Percentiles rank a stretch among this genome's conserved stretches.
Evolutionary conservation across 2,888 invertebrate species (phyloP).

Genomic region (Amblyjoppa proteus): DNA sequence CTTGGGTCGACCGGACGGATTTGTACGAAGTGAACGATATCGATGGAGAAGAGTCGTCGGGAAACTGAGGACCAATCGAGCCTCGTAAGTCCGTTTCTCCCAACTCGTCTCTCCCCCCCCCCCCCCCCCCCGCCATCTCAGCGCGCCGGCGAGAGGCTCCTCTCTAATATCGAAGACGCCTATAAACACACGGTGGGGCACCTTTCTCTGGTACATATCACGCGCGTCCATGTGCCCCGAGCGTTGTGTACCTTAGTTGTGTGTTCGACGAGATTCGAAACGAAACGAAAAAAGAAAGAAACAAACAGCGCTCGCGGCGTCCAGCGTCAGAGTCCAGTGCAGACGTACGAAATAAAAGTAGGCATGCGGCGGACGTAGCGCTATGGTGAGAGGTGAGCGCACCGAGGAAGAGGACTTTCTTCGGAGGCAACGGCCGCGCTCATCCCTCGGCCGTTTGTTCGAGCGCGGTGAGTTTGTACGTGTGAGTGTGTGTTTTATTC

Average conservation of each 20-base stretch:
- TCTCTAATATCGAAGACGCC: conserved; percentile 81
- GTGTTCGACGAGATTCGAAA: conserved; percentile 37
- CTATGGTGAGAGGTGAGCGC: conserved; percentile 68
- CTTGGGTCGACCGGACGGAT: conserved; percentile 66
- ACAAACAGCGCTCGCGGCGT: conserved; percentile 30
- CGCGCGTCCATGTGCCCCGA: conserved; percentile 27
- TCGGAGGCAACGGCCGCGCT: conserved; percentile 66
- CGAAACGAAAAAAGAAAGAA: conserved; percentile 21
- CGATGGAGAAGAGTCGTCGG: conserved; percentile 77
- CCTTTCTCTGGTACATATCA: conserved; percentile 78
- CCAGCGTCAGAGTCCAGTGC: conserved; percentile 8
- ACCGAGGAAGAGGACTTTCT: conserved; percentile 73
- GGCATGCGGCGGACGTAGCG: conserved; percentile 24
- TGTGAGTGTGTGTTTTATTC: conserved; percentile 41
- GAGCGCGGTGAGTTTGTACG: conserved; percentile 33
- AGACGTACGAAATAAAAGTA: conserved; percentile 16
- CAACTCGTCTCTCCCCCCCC: conserved; percentile 77
- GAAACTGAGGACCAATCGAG: conserved; percentile 81
- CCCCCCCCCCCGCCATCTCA: conserved; percentile 76
- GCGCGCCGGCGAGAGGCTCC: conserved; percentile 77
- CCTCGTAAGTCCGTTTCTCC: conserved; percentile 75
- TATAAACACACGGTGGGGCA: conserved; percentile 72
- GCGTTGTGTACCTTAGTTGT: background rate
- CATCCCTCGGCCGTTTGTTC: conserved; percentile 68
- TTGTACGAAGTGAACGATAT: conserved; percentile 70